Evolutionary conservation across 1,140 invertebrate species (phyloP), one percentile per base, ranked within the genome.

Genomic region (Ostrea denselamellosa): DNA sequence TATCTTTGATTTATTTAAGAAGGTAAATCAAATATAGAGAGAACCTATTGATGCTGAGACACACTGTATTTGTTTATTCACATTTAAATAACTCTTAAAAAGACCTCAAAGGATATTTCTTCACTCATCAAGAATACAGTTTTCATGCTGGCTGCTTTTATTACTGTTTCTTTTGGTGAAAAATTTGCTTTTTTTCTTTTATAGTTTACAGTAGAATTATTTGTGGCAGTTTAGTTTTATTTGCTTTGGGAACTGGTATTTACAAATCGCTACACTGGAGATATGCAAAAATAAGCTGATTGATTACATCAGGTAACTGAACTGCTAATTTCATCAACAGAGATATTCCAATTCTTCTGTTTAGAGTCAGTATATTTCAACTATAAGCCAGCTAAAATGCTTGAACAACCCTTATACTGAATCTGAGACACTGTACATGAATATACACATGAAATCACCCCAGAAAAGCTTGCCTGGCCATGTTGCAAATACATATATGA

Each of bases 1-100:
- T 77, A 77, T 77, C 68, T 77, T 77, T 77, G 68, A 77, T 77
- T 77, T 77, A 77, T 34, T 14, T 77, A 77, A 77, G 68, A 77
- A 77, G 28, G 25, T 77, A 77, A 77, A 77, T 77, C 25, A 77
- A 28, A 77, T 14, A 17, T 14, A 14, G 25, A 17, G 28, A 34
- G 28, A 77, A 34, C 68, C 28, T 77, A 22, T 77, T 77, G 68
- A 77, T 77, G 68, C 28, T 77, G 25, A 2, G 22, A 34, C 12
- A 77, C 25, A 25, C 25, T 77, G 8, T 1, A 77, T 28, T 25
- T 8, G 14, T 77, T 77, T 77, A 77, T 28, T 22, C 14, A 17
- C 28, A 14, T 77, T 77, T 25, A 44, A 77, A 77, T 22, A 77
- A 77, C 9, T 10, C 12, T 25, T 5, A 44, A 44, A 53, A 68